Conservation (phyloP, 2,888 invertebrate genomes). For the Polymixis flavicincta region DNA sequence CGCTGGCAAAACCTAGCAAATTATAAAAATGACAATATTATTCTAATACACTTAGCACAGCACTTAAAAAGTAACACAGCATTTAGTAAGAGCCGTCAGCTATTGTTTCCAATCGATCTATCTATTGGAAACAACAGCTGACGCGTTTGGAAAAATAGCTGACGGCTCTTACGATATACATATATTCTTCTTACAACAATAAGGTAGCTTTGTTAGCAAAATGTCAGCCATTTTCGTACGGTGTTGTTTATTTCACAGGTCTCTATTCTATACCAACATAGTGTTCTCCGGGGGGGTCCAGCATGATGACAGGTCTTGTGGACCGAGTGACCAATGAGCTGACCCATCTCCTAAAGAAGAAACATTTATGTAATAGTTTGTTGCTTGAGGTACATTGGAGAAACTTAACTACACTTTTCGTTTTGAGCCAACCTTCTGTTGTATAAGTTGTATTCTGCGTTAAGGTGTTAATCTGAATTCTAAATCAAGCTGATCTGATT, state of each 20-base stretch:
- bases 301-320: slow-evolving; percentile 97
- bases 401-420: too few species aligned
- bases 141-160: too few species aligned
- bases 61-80: background rate
- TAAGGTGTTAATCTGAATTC: background rate
- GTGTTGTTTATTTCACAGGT: slow-evolving; percentile 86
- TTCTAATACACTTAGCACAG: too few species aligned
- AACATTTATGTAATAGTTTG: background rate
- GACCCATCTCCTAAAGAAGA: slow-evolving; percentile 87
- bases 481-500: slow-evolving; percentile 42
- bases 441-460: background rate
- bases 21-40: too few species aligned
- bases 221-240: background rate
- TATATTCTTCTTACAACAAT: background rate
- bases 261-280: slow-evolving; percentile 96
- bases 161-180: background rate
- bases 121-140: background rate
- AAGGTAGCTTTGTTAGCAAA: background rate
- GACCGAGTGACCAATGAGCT: slow-evolving; percentile 97
- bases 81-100: too few species aligned
- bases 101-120: too few species aligned
- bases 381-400: too few species aligned
- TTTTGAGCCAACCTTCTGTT: background rate
- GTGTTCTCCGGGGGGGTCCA: slow-evolving; percentile 95
- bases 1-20: too few species aligned